Percentiles rank a stretch among this genome's conserved stretches.
Evolutionary conservation across 2,113 vertebrate genomes (phyloP).

Genomic region (Microtus montanus): DNA sequence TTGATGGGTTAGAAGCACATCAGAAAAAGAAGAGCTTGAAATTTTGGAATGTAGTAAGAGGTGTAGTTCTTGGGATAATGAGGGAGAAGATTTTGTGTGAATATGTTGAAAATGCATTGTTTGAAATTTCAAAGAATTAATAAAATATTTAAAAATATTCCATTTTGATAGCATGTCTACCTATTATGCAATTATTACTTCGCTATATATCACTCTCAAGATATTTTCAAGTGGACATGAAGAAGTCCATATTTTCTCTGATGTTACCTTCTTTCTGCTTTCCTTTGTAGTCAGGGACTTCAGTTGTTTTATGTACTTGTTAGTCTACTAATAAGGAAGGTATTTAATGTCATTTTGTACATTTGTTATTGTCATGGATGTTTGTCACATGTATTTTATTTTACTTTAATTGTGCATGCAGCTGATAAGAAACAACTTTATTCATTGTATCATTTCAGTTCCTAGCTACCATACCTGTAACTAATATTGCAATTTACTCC

Average conservation of each 20-base stretch:
- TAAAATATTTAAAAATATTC: neutral
- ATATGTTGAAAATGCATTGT: neutral
- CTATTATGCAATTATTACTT: neutral
- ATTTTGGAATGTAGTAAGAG: neutral
- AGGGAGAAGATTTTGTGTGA: neutral
- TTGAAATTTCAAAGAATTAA: neutral
- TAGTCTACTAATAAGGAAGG: neutral
- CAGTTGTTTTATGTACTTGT: neutral
- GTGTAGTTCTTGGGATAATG: too few species aligned
- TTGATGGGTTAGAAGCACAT: neutral
- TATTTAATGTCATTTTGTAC: neutral
- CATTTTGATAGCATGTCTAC: neutral
- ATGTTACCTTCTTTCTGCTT: neutral
- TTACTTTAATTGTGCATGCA: constrained; percentile 4
- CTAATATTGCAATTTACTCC: neutral
- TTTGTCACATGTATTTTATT: neutral
- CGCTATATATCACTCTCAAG: neutral
- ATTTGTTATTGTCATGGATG: neutral
- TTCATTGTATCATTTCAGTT: neutral
- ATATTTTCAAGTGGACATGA: constrained; percentile 1
- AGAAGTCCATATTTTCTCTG: neutral
- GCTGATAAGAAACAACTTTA: neutral
- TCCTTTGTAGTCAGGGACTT: neutral
- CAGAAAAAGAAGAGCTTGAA: too few species aligned
- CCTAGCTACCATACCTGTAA: constrained; percentile 4